Evolutionary conservation across 2,888 invertebrate genomes (phyloP).

Genomic region (Nesidiocoris tenuis): DNA sequence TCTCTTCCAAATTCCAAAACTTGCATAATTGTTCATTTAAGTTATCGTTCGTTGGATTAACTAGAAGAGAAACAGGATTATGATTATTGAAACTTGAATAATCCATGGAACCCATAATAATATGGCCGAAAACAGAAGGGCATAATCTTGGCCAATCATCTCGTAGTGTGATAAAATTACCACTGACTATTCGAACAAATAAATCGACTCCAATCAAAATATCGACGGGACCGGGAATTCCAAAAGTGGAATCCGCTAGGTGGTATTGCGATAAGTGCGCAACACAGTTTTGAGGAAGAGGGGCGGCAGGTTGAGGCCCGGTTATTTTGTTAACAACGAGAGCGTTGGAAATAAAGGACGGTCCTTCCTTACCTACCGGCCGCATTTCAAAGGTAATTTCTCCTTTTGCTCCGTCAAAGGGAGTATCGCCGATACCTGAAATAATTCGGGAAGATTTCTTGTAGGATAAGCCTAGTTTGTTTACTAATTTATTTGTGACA

Average conservation of each 20-base stretch:
- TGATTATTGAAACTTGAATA: neutral
- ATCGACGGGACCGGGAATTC: neutral
- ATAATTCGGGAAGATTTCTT: neutral
- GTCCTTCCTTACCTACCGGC: neutral
- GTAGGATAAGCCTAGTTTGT: neutral
- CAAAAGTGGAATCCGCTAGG: conserved; percentile 6
- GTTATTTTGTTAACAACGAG: neutral
- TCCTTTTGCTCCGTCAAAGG: neutral
- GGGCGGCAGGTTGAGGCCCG: neutral
- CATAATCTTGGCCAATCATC: neutral
- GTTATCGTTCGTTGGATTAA: neutral
- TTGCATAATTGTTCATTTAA: neutral
- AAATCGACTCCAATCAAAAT: conserved; percentile 3
- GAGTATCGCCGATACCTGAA: neutral
- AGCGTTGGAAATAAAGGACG: neutral
- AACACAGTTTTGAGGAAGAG: neutral
- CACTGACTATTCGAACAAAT: neutral
- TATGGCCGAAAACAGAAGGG: conserved; percentile 6
- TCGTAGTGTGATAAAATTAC: neutral
- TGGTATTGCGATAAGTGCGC: neutral
- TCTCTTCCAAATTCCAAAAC: conserved; percentile 6
- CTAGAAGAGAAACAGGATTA: neutral
- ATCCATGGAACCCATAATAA: neutral
- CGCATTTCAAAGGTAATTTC: neutral
- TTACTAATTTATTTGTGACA: neutral